These are phyloP conservation scores for Zophobas morio DNA, from an alignment of 1,140 invertebrate genomes.

Conservation along the genomic window DNA sequence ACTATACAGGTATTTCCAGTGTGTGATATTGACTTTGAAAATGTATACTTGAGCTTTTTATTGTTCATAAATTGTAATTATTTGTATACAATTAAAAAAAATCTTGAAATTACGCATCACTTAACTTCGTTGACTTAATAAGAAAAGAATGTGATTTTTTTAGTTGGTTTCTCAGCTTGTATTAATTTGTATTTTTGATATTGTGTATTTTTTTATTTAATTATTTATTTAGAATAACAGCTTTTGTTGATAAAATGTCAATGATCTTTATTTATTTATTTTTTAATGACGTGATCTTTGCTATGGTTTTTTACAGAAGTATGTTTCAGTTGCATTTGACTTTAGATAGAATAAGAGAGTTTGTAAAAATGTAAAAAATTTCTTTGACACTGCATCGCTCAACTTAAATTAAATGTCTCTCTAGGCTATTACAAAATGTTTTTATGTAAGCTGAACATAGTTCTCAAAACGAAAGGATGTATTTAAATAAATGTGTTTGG, in stretches of 20 bases:
- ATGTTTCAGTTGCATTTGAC: conserved; percentile 34
- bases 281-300: conserved; percentile 10
- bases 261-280: conserved; percentile 50
- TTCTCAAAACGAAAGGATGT: conserved; percentile 62
- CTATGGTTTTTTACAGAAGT: conserved; percentile 37
- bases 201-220: conserved; percentile 51
- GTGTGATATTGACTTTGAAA: conserved; percentile 57
- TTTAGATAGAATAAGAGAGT: conserved; percentile 29
- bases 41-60: conserved; percentile 47
- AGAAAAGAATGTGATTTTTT: conserved; percentile 49
- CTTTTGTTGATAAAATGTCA: conserved; percentile 45
- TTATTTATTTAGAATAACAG: conserved; percentile 53
- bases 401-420: conserved; percentile 54
- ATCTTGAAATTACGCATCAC: conserved; percentile 45
- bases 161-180: conserved; percentile 41
- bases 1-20: conserved; percentile 59
- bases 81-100: conserved; percentile 52
- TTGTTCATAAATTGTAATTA: conserved; percentile 46
- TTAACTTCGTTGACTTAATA: conserved; percentile 49
- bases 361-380: conserved; percentile 58
- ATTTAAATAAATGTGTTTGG: conserved; percentile 65
- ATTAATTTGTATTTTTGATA: conserved; percentile 57
- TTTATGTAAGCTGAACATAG: conserved; percentile 63
- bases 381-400: conserved; percentile 55
- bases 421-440: conserved; percentile 54